These are phyloP conservation scores for Melanotus villosus DNA, from an alignment of 2,888 invertebrate genomes.

Conservation along the genomic window DNA sequence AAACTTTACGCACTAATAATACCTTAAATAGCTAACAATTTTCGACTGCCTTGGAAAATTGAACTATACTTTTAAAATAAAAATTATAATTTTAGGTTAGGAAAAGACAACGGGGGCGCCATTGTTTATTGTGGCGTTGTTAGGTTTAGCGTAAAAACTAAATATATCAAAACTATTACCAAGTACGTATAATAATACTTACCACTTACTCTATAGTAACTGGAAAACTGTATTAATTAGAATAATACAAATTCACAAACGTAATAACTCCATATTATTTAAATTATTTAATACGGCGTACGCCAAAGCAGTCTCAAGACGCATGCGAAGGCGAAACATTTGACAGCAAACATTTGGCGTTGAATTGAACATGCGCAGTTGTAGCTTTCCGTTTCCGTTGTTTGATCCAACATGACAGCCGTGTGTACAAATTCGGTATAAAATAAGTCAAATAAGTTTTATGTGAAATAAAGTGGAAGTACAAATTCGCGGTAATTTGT, in stretches of 20 bases:
- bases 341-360: neutral
- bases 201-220: neutral
- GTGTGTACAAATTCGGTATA: neutral
- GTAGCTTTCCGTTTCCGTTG: constrained; percentile 31
- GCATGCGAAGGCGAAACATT: neutral
- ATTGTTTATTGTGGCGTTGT: constrained; percentile 34
- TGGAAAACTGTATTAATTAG: neutral
- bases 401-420: constrained; percentile 23
- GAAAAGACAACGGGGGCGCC: constrained; percentile 35
- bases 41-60: no score
- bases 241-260: neutral
- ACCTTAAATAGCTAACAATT: no score
- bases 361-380: constrained; percentile 6
- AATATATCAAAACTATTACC: neutral
- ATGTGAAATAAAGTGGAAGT: neutral
- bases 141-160: neutral
- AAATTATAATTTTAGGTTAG: constrained; percentile 41
- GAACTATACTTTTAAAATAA: no score
- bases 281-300: neutral
- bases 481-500: neutral
- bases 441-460: constrained; percentile 3
- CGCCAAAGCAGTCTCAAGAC: neutral
- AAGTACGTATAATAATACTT: neutral
- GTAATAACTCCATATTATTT: neutral
- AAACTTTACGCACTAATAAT: no score